These are phyloP conservation scores for Pomacea canaliculata DNA, from an alignment of 2,888 invertebrate genomes.

Conservation along the genomic window DNA sequence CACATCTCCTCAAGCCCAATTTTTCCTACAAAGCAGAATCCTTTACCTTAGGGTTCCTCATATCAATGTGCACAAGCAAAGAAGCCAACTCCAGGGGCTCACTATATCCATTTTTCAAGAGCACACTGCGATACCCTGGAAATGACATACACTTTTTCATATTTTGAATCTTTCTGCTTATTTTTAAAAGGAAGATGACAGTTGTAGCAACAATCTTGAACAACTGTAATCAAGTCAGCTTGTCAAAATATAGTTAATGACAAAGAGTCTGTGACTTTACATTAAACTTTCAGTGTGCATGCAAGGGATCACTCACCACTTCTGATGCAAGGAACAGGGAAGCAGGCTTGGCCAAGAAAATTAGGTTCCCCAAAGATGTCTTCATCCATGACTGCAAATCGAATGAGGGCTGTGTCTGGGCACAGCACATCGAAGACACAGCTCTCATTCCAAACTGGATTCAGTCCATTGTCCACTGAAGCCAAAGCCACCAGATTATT, in stretches of 20 bases:
- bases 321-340: constrained; percentile 77
- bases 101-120: constrained; percentile 88
- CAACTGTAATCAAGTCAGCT: too few relatives aligned
- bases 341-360: constrained; percentile 96
- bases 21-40: too few relatives aligned
- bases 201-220: too few relatives aligned
- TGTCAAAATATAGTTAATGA: too few relatives aligned
- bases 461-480: constrained; percentile 78
- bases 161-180: too few relatives aligned
- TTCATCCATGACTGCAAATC: constrained; percentile 78
- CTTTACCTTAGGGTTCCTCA: constrained; percentile 72
- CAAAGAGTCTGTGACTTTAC: too few relatives aligned
- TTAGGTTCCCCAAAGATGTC: constrained; percentile 98
- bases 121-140: constrained; percentile 89
- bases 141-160: not conserved
- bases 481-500: not conserved
- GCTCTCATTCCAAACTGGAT: constrained; percentile 74
- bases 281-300: too few relatives aligned
- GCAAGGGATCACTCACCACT: constrained; percentile 42
- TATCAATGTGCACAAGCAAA: constrained; percentile 84
- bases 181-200: too few relatives aligned
- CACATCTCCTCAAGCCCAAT: too few relatives aligned
- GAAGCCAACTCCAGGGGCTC: constrained; percentile 94
- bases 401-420: constrained; percentile 74
- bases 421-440: constrained; percentile 73